A percentile compares a stretch with the other conserved stretches of the same genome.
These are phyloP conservation scores for Mactra quadrangularis DNA, from an alignment of 1,140 invertebrate species.

Conservation along the genomic window DNA sequence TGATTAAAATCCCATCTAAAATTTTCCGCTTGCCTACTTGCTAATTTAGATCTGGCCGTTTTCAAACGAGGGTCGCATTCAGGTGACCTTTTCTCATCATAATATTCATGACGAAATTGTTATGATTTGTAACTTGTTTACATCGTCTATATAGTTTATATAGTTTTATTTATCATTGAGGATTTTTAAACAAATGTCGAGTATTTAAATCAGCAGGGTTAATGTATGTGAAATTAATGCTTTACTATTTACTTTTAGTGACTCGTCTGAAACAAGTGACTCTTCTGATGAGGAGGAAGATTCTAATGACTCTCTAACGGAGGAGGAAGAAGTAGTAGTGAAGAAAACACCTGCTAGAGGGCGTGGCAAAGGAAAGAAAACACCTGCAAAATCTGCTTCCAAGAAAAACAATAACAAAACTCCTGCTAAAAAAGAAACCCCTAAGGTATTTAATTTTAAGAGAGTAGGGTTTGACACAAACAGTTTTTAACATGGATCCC, in stretches of 20 bases:
- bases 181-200: no score
- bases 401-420: slow-evolving; percentile 53
- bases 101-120: no score
- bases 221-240: not conserved
- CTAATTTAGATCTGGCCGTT: no score
- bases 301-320: slow-evolving; percentile 32
- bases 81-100: no score
- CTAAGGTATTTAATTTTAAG: not conserved
- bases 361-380: slow-evolving; percentile 42
- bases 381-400: slow-evolving; percentile 33
- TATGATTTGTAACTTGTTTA: no score
- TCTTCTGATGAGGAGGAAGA: slow-evolving; percentile 61
- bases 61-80: no score
- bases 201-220: no score
- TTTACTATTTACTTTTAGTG: not conserved
- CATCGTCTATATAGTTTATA: slow-evolving; percentile 69
- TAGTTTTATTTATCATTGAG: slow-evolving; percentile 63
- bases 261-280: slow-evolving; percentile 19
- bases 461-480: not conserved
- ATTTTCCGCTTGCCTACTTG: no score
- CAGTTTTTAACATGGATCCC: no score
- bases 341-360: slow-evolving; percentile 28
- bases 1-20: no score
- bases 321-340: slow-evolving; percentile 26
- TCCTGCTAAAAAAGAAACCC: slow-evolving; percentile 23